Evolutionary conservation across 2,888 invertebrate genomes (phyloP).

Genomic region (Thymelicus acteon): DNA sequence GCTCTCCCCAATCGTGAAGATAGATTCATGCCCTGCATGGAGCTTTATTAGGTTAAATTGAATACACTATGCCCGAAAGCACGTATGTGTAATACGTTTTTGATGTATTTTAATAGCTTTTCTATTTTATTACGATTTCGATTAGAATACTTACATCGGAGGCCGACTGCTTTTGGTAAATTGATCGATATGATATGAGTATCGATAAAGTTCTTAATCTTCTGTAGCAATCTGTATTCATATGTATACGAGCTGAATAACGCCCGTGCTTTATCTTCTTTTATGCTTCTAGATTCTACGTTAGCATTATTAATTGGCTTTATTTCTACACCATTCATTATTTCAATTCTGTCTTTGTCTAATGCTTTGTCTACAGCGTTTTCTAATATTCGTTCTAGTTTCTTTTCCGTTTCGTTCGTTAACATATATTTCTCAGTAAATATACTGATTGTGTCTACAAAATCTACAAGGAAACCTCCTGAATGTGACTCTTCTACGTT

Average conservation of each 20-base stretch:
- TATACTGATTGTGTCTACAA: constrained; percentile 62
- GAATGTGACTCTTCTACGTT: constrained; percentile 40
- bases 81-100: too few species aligned
- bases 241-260: constrained; percentile 73
- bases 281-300: constrained; percentile 42
- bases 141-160: constrained; percentile 81
- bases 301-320: constrained; percentile 54
- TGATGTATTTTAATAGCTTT: background rate
- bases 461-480: constrained; percentile 55
- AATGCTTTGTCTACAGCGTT: constrained; percentile 84
- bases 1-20: too few species aligned
- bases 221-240: constrained; percentile 83
- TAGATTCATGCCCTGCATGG: too few species aligned
- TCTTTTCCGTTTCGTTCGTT: constrained; percentile 67
- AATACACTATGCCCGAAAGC: too few species aligned
- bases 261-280: constrained; percentile 61
- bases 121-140: background rate
- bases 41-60: too few species aligned
- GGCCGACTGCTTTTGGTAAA: constrained; percentile 87
- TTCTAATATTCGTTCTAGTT: constrained; percentile 81
- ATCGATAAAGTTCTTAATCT: constrained; percentile 84
- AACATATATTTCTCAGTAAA: constrained; percentile 63
- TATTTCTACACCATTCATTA: constrained; percentile 85
- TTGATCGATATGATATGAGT: constrained; percentile 87
- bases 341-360: constrained; percentile 80